phyloP scores from a whole-genome alignment of 2,888 invertebrate species.

The Spilosoma lubricipeda region DNA sequence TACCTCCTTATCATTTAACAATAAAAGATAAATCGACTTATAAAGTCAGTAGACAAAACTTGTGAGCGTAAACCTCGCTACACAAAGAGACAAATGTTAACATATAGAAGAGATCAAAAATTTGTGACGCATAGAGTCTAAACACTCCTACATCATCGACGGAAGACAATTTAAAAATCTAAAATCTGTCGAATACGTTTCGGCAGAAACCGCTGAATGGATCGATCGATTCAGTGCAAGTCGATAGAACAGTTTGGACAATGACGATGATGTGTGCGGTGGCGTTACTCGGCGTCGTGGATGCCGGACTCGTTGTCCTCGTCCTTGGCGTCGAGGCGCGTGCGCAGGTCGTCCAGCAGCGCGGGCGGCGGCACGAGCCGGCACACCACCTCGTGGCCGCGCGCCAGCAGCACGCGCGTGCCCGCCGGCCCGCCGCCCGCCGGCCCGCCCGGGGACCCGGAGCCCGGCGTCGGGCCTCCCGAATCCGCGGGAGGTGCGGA shows the following conservation, averaged over 20 bases:
- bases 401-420: constrained; percentile 28
- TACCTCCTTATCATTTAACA: neutral
- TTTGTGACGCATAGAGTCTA: neutral
- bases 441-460: constrained; percentile 26
- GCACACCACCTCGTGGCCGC: constrained; percentile 68
- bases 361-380: constrained; percentile 71
- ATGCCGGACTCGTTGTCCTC: constrained; percentile 82
- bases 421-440: constrained; percentile 22
- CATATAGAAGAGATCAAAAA: neutral
- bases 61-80: neutral
- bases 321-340: constrained; percentile 79
- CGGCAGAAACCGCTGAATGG: constrained; percentile 20
- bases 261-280: neutral
- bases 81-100: neutral
- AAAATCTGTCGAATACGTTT: constrained; percentile 60
- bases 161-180: constrained; percentile 62
- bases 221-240: constrained; percentile 16
- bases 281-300: constrained; percentile 77
- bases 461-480: constrained; percentile 26
- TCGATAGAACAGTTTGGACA: neutral
- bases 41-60: neutral
- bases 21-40: neutral
- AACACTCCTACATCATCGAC: constrained; percentile 34
- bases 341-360: constrained; percentile 79
- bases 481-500: constrained; percentile 46